These are phyloP conservation scores for Epistrophe eligans DNA, from an alignment of 2,888 invertebrate genomes.

Conservation along the genomic window DNA sequence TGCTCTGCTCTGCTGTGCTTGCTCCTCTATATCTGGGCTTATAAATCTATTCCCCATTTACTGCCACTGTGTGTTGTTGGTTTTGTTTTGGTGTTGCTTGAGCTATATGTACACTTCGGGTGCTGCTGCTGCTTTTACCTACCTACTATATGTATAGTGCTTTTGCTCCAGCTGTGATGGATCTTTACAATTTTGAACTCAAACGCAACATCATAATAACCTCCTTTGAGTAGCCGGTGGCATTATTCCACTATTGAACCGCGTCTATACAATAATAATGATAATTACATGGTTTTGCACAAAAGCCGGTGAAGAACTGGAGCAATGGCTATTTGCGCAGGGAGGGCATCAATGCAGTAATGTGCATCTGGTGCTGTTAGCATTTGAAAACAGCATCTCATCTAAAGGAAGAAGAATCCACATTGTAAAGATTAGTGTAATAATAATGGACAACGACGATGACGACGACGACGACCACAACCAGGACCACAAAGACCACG, in stretches of 20 bases:
- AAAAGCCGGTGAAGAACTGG: constrained; percentile 50
- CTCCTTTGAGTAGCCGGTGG: constrained; percentile 74
- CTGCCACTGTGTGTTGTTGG: constrained; percentile 62
- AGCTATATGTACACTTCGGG: not conserved
- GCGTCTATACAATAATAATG: constrained; percentile 73
- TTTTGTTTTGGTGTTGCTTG: constrained; percentile 24
- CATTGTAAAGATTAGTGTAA: constrained; percentile 63
- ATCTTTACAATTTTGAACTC: constrained; percentile 71
- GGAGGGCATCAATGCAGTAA: not conserved
- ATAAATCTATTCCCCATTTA: constrained; percentile 68
- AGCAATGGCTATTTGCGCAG: constrained; percentile 41
- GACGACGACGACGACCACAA: not conserved
- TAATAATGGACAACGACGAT: constrained; percentile 41
- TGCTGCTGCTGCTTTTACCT: not conserved
- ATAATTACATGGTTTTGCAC: constrained; percentile 63
- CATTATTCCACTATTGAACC: constrained; percentile 75
- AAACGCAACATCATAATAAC: constrained; percentile 74
- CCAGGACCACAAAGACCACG: constrained; percentile 4
- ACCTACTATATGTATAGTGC: not conserved
- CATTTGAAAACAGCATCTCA: constrained; percentile 35
- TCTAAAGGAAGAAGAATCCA: constrained; percentile 53
- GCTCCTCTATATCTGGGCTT: constrained; percentile 45
- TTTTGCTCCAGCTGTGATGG: constrained; percentile 58
- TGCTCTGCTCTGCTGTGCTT: not conserved
- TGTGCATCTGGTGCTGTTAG: constrained; percentile 36